These are phyloP conservation scores for Sylvilagus bachmani DNA, from an alignment of 2,113 vertebrate genomes.

Conservation along the genomic window DNA sequence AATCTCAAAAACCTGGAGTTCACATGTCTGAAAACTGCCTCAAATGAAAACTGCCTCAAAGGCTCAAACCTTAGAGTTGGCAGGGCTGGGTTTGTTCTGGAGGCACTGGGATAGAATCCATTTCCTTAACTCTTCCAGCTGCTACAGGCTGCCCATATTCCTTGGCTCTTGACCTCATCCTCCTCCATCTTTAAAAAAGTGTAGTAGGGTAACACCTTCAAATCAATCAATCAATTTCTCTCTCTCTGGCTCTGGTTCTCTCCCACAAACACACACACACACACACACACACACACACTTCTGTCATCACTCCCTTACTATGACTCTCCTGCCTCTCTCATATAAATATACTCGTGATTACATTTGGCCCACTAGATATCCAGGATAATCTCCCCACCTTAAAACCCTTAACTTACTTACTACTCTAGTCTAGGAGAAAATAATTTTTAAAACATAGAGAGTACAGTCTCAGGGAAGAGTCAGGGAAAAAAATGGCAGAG, in stretches of 20 bases:
- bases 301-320: not conserved
- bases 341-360: not conserved
- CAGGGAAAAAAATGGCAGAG: too few relatives aligned
- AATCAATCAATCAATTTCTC: not conserved
- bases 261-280: too few relatives aligned
- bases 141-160: not conserved
- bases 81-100: not conserved
- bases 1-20: not conserved
- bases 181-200: not conserved
- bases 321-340: not conserved
- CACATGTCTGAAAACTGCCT: not conserved
- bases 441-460: too few relatives aligned
- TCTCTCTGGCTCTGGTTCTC: not conserved
- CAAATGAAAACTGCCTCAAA: not conserved
- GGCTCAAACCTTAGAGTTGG: not conserved
- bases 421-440: too few relatives aligned
- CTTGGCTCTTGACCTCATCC: not conserved
- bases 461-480: too few relatives aligned
- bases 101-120: not conserved
- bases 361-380: not conserved
- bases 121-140: not conserved
- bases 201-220: not conserved
- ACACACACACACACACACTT: not conserved
- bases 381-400: too few relatives aligned
- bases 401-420: too few relatives aligned